A percentile compares a stretch with the other conserved stretches of the same genome.
Evolutionary conservation across 1,140 invertebrate species (phyloP).

Genomic region (Cotesia vestalis): DNA sequence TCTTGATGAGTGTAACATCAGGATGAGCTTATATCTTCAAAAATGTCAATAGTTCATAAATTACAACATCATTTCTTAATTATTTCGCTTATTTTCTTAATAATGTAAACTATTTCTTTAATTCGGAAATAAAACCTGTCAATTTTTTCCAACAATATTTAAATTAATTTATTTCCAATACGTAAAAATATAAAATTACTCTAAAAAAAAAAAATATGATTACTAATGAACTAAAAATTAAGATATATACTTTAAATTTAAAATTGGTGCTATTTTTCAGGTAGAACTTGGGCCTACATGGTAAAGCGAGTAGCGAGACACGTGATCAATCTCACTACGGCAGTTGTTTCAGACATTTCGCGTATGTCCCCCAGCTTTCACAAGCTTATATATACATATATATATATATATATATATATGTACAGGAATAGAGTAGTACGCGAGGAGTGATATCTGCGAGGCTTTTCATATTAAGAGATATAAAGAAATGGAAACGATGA

Average conservation of each 20-base stretch:
- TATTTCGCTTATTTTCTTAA: too few relatives aligned
- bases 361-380: conserved; percentile 10
- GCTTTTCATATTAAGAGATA: conserved; percentile 55
- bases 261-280: conserved; percentile 21
- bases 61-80: too few relatives aligned
- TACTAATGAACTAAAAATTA: too few relatives aligned
- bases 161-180: too few relatives aligned
- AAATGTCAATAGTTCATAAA: too few relatives aligned
- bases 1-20: too few relatives aligned
- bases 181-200: too few relatives aligned
- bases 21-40: too few relatives aligned
- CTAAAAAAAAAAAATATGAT: too few relatives aligned
- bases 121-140: too few relatives aligned
- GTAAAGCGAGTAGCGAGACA: conserved; percentile 23
- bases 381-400: conserved; percentile 11
- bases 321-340: conserved; percentile 39
- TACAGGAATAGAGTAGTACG: not conserved
- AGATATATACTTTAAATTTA: not conserved
- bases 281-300: conserved; percentile 4
- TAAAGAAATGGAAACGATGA: conserved; percentile 62
- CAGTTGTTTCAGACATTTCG: conserved; percentile 39
- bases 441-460: conserved; percentile 10
- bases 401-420: not conserved
- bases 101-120: too few relatives aligned
- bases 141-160: too few relatives aligned